A percentile compares a stretch with the other conserved stretches of the same genome.
phyloP scores from a whole-genome alignment of 2,888 invertebrate genomes.

The Chrysotoxum bicinctum region DNA sequence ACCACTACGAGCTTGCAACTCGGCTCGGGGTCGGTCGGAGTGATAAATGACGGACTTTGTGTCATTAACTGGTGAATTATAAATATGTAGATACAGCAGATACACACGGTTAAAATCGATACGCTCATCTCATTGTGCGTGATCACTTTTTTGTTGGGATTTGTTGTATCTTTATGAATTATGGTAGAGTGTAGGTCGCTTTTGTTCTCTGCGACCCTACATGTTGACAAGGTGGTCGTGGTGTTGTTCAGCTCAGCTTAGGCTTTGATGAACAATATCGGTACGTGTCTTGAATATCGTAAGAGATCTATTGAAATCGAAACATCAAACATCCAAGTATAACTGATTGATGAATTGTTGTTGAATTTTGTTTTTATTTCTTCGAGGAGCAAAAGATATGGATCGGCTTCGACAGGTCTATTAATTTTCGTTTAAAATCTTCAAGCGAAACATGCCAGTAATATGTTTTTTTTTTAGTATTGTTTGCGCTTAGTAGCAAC shows the following conservation, averaged over 20 bases:
- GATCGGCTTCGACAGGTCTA: conserved; percentile 47
- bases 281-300: conserved; percentile 63
- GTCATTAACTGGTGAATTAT: conserved; percentile 72
- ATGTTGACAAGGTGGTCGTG: conserved; percentile 67
- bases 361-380: conserved; percentile 27
- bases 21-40: not conserved
- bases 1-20: not conserved
- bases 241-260: conserved; percentile 40
- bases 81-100: conserved; percentile 49
- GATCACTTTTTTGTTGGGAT: conserved; percentile 35
- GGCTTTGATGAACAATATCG: conserved; percentile 55
- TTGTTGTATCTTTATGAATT: conserved; percentile 27
- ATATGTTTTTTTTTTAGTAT: conserved; percentile 48
- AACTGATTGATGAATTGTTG: conserved; percentile 69
- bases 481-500: conserved; percentile 63
- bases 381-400: conserved; percentile 35
- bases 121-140: conserved; percentile 60
- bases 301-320: conserved; percentile 58
- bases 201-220: conserved; percentile 64
- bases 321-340: conserved; percentile 49
- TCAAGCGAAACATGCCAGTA: conserved; percentile 52
- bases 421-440: conserved; percentile 68
- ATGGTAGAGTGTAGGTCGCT: conserved; percentile 38
- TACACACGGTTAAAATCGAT: conserved; percentile 65
- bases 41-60: conserved; percentile 71